Evolutionary conservation across 92 coral and sea anemone genomes (phyloP).

Genomic region (Parazoanthus swiftii): DNA sequence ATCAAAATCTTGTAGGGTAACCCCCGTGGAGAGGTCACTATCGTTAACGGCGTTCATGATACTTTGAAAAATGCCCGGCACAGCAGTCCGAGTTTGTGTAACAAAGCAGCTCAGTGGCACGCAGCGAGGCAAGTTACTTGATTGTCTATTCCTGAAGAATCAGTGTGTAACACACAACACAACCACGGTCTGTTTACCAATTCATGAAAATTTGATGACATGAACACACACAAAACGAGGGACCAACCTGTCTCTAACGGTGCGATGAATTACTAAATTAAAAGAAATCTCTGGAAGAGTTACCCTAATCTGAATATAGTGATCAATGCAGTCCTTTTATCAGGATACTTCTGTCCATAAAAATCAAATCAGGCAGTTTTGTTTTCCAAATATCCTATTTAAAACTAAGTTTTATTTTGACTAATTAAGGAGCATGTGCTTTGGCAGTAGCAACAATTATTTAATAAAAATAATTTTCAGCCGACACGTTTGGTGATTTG

Average conservation of each 20-base stretch:
- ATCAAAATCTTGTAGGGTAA: slow-evolving; percentile 28
- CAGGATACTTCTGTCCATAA: not conserved
- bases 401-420: too few species aligned
- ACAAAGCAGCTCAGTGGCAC: not conserved
- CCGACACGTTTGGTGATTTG: not conserved
- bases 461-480: not conserved
- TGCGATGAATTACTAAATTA: not conserved
- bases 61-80: slow-evolving; percentile 14
- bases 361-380: not conserved
- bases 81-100: not conserved
- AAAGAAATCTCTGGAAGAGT: not conserved
- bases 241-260: slow-evolving; percentile 24
- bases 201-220: slow-evolving; percentile 35
- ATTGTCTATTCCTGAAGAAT: slow-evolving; percentile 26
- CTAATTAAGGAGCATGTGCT: not conserved
- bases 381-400: not conserved
- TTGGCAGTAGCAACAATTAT: not conserved
- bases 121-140: not conserved
- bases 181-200: slow-evolving; percentile 8
- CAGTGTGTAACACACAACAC: not conserved
- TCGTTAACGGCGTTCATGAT: slow-evolving; percentile 21
- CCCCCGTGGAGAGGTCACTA: slow-evolving; percentile 42
- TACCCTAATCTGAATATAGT: not conserved
- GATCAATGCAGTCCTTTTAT: not conserved
- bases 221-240: slow-evolving; percentile 22